Base-by-base conservation (phyloP, 2,888 invertebrate genomes). In the Exephanes ischioxanthus region DNA sequence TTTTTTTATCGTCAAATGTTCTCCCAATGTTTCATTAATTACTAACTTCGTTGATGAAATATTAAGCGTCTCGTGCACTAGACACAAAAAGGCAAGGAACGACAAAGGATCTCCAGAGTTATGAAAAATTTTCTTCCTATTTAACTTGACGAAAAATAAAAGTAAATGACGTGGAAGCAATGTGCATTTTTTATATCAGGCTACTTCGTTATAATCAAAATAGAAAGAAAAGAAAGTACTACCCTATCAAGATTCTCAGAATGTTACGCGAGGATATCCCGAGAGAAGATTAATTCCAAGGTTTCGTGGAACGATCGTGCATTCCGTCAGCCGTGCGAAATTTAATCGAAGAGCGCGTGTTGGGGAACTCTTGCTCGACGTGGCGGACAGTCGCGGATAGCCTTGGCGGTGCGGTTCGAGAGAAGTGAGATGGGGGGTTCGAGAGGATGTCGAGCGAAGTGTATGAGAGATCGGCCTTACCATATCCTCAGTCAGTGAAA, bases 401-500 rank as follows among this genome's bases (percentile, higher is more conserved):
- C 19, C 22, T 33, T 16, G 22, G 63, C 19, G 9, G 61, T n/a
- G 6, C 6, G 30, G 30, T 33, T 26, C 30, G 30, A 30, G 84
- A 73, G 67, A 51, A 68, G 70, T 78, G 81, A 78, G 72, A 81
- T 75, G 73, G 78, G 80, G 81, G 68, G 48, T 48, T 48, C 16
- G 63, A 63, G 71, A 55, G 55, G 58, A 37, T 41, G 70, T 63
- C 63, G 75, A 71, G 71, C 53, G 71, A 33, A 16, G 9, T 45
- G 61, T 19, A 76, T 51, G 73, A 73, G 77, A 84, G 84, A 73
- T 61, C 73, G 77, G 78, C 77, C 77, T 81, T 81, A 81, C 81
- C 80, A 81, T 63, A 63, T 63, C 73, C 80, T 68, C 84, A 70
- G 84, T 73, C 84, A 84, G 86, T 80, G 83, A 83, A 83, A 86